Conservation (phyloP, 2,113 vertebrate species). For the Gadus chalcogrammus region DNA sequence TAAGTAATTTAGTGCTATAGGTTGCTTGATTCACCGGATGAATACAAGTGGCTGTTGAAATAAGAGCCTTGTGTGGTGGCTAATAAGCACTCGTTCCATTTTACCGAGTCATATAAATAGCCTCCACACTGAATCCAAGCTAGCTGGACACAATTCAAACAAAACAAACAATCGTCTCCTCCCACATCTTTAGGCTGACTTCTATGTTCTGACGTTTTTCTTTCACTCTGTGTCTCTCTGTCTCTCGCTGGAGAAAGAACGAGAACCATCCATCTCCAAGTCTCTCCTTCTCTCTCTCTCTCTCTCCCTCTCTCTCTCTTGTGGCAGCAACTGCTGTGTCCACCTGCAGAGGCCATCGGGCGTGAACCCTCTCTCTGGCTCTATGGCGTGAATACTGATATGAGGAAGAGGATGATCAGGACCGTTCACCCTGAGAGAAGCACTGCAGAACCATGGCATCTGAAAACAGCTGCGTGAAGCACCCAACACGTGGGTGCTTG, state of each 20-base stretch:
- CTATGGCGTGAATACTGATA: slow-evolving; percentile 25
- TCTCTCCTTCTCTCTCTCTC: not conserved
- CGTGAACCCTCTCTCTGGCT: slow-evolving; percentile 23
- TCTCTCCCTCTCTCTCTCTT: not conserved
- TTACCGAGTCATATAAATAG: too few relatives aligned
- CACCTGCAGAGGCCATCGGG: slow-evolving; percentile 23
- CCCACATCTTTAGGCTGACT: not conserved
- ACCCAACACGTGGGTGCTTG: not conserved
- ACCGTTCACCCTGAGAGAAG: too few relatives aligned
- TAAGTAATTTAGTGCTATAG: too few relatives aligned
- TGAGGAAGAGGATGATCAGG: too few relatives aligned
- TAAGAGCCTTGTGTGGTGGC: too few relatives aligned
- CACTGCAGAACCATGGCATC: too few relatives aligned
- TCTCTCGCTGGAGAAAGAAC: not conserved
- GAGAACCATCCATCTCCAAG: not conserved
- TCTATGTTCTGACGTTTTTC: not conserved
- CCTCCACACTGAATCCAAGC: not conserved
- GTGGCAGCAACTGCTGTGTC: slow-evolving; percentile 27
- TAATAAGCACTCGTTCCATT: too few relatives aligned
- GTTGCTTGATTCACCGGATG: too few relatives aligned
- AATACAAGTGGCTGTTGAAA: too few relatives aligned
- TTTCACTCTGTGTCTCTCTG: not conserved
- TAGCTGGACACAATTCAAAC: not conserved
- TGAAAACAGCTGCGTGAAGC: too few relatives aligned
- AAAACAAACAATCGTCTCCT: slow-evolving; percentile 1